Evolutionary conservation across 2,113 vertebrate species (phyloP).

Genomic region (Cacatua alba): DNA sequence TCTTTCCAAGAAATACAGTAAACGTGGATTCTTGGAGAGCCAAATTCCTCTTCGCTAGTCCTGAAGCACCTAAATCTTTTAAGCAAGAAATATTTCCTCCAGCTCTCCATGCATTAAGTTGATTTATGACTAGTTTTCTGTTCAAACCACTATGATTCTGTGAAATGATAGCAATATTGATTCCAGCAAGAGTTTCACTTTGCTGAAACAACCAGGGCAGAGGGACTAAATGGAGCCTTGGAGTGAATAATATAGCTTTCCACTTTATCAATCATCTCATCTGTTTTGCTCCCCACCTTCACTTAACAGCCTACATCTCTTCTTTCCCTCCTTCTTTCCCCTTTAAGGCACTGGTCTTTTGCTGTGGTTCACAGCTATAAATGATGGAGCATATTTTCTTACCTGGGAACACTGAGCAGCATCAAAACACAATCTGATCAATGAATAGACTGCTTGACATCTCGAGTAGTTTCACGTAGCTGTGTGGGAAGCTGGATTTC

Average conservation of each 20-base stretch:
- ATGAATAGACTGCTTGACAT: background rate
- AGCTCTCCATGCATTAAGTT: conserved; percentile 49
- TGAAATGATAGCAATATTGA: conserved; percentile 88
- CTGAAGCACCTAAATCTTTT: background rate
- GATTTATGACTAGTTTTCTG: conserved; percentile 82
- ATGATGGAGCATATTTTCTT: background rate
- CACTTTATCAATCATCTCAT: conserved; percentile 73
- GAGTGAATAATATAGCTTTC: conserved; percentile 67
- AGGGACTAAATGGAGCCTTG: conserved; percentile 66
- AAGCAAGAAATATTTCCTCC: conserved; percentile 50
- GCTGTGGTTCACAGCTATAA: background rate
- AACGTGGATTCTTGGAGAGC: background rate
- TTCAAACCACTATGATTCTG: conserved; percentile 81
- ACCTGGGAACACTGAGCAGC: conserved; percentile 13
- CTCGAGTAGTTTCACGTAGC: background rate
- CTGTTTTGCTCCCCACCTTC: conserved; percentile 47
- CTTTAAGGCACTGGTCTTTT: conserved; percentile 3
- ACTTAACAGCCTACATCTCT: conserved; percentile 60
- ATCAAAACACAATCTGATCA: conserved; percentile 25
- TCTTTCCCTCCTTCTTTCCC: conserved; percentile 10
- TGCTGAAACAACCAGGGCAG: conserved; percentile 78
- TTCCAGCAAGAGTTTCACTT: conserved; percentile 83
- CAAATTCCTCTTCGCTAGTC: background rate
- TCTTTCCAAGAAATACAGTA: background rate
- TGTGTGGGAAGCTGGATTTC: conserved; percentile 7